Base-by-base conservation (phyloP, 2,113 vertebrate species). In the Zosterops lateralis region DNA sequence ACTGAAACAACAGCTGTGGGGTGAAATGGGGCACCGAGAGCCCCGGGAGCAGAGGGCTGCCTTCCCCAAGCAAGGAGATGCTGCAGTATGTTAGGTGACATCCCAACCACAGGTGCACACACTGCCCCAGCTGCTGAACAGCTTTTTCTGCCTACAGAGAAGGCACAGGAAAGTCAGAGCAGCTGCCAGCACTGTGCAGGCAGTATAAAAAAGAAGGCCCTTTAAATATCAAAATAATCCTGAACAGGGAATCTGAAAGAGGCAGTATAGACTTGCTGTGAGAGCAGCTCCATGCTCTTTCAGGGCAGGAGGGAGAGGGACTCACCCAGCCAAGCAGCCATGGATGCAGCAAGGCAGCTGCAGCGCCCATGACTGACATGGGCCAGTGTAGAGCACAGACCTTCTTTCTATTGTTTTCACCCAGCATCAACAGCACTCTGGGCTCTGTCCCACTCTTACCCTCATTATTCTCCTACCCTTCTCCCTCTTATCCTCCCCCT, bases 361-460 rank as follows among this genome's bases (percentile, higher is more conserved):
- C 71, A 58, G 60, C 19, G 29, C 26, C 31, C n/a, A 12, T 1
- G 0, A 3, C 26, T 8, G 26, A 22, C 36, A 16, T 5, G 3
- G 25, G 28, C 48, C 54, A 12, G 21, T 34, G 24, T 64, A 68
- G n/a, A 83, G 40, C 67, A 62, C 10, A 87, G 47, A 25, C 6
- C 20, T 38, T 47, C 26, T 72, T n/a, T 19, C 50, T 65, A 8
- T 62, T 60, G 18, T 38, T 56, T 50, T 56, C 56, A 84, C 20
- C 34, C 80, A 70, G 40, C 47, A 72, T 9, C 31, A 62, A 10
- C n/a, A 93, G 40, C 38, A 28, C 18, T 47, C 19, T 8, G 36
- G 40, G 13, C 56, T 62, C 40, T 19, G 32, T 32, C 19, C 14
- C 0, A 5, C 28, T 47, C 53, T 85, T 17, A 76, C 9, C 15